These are phyloP conservation scores for Antheraea yamamai DNA, from an alignment of 2,888 invertebrate genomes.

Conservation along the genomic window DNA sequence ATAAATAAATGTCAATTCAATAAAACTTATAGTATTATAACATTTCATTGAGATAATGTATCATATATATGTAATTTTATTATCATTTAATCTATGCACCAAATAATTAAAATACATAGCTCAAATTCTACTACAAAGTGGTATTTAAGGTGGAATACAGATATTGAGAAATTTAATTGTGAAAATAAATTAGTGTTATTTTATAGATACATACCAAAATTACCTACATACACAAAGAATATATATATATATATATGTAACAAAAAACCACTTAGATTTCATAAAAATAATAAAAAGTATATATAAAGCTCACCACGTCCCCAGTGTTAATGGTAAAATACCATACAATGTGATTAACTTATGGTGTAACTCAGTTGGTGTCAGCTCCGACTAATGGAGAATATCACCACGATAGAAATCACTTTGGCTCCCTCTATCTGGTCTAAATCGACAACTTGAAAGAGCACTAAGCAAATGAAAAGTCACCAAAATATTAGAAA, in stretches of 20 bases:
- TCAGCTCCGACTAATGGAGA: slow-evolving; percentile 23
- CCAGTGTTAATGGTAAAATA: slow-evolving; percentile 57
- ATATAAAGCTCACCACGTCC: slow-evolving; percentile 62
- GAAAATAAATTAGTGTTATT: slow-evolving; percentile 46
- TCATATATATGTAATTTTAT: slow-evolving; percentile 36
- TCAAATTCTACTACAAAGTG: slow-evolving; percentile 45
- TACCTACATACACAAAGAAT: not conserved
- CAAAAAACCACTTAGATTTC: slow-evolving; percentile 51
- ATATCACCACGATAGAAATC: slow-evolving; percentile 34
- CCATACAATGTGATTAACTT: slow-evolving; percentile 48
- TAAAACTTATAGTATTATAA: slow-evolving; percentile 60
- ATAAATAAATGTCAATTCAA: slow-evolving; percentile 71
- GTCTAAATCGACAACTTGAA: slow-evolving; percentile 60
- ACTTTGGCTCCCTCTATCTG: slow-evolving; percentile 45
- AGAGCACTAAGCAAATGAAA: slow-evolving; percentile 79
- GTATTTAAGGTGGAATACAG: slow-evolving; percentile 50
- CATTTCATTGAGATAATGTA: slow-evolving; percentile 59
- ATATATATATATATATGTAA: slow-evolving; percentile 30
- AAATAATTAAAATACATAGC: slow-evolving; percentile 9
- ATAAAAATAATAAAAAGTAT: slow-evolving; percentile 63
- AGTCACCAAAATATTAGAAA: slow-evolving; percentile 76
- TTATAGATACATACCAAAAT: slow-evolving; percentile 32
- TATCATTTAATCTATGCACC: slow-evolving; percentile 25
- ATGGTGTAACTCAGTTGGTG: slow-evolving; percentile 26
- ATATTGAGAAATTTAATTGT: slow-evolving; percentile 53